Conservation (phyloP, 37 sponge, comb jelly and placozoan genomes). For the Ephydatia muelleri region DNA sequence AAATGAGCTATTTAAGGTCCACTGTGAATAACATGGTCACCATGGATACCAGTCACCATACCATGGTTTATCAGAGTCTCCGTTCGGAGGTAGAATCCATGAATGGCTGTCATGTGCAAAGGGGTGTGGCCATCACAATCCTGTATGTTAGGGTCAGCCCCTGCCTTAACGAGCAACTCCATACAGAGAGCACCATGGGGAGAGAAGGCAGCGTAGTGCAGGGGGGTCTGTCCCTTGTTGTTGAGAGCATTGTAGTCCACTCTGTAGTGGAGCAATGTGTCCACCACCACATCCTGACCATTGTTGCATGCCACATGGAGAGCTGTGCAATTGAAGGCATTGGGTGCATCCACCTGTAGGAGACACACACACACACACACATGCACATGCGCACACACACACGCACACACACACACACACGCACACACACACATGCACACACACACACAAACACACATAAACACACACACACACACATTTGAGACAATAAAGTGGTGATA, state of each 20-base stretch:
- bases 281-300: slow-evolving; percentile 88
- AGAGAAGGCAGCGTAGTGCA: slow-evolving; percentile 87
- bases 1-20: not conserved
- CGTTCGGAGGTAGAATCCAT: slow-evolving; percentile 77
- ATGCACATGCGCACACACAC: too few relatives aligned
- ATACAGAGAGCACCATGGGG: slow-evolving; percentile 85
- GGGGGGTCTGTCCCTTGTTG: slow-evolving; percentile 89
- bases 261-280: slow-evolving; percentile 66
- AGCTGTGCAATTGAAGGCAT: slow-evolving; percentile 71
- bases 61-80: slow-evolving; percentile 80
- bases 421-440: not conserved
- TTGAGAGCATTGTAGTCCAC: slow-evolving; percentile 70
- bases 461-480: not conserved
- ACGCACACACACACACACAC: not conserved
- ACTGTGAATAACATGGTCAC: not conserved
- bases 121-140: slow-evolving; percentile 83
- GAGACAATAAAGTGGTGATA: not conserved
- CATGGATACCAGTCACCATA: not conserved
- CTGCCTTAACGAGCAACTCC: slow-evolving; percentile 79
- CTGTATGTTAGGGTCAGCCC: slow-evolving; percentile 83
- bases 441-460: too few relatives aligned
- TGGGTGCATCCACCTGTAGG: slow-evolving; percentile 63
- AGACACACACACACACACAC: not conserved
- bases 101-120: slow-evolving; percentile 84
- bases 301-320: slow-evolving; percentile 92